Conservation (phyloP, 2,113 vertebrate species). For the Muntiacus reevesi region DNA sequence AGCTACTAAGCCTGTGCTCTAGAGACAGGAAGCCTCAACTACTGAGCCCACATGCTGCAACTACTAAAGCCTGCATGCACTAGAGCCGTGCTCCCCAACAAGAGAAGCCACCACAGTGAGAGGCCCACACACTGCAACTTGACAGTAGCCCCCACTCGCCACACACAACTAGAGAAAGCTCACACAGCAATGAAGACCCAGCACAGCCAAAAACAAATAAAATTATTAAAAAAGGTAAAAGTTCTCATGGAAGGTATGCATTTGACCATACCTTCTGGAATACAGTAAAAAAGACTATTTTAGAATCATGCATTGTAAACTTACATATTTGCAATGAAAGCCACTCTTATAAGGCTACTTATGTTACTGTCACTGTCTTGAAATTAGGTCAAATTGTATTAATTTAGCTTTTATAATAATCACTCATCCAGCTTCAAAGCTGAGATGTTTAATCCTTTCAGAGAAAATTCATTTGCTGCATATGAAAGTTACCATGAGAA, state of each 20-base stretch:
- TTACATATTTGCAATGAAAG: not conserved
- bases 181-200: no score
- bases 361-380: not conserved
- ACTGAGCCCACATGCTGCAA: no score
- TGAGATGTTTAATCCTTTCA: slow-evolving; percentile 68
- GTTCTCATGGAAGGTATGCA: rapidly evolving
- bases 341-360: not conserved
- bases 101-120: no score
- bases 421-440: slow-evolving; percentile 51
- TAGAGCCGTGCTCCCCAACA: no score
- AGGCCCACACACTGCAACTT: no score
- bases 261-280: not conserved
- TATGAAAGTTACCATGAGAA: not conserved
- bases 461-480: slow-evolving; percentile 61
- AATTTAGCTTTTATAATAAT: slow-evolving; percentile 45
- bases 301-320: not conserved
- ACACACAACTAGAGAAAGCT: no score
- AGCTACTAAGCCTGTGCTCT: no score
- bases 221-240: not conserved
- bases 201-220: no score
- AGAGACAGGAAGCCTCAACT: no score
- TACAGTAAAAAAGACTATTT: not conserved
- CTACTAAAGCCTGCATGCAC: no score
- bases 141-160: no score
- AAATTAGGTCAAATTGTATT: slow-evolving; percentile 51